A percentile compares a stretch with the other conserved stretches of the same genome.
phyloP scores from a whole-genome alignment of 2,113 vertebrate species.

The Zosterops hypoxanthus region DNA sequence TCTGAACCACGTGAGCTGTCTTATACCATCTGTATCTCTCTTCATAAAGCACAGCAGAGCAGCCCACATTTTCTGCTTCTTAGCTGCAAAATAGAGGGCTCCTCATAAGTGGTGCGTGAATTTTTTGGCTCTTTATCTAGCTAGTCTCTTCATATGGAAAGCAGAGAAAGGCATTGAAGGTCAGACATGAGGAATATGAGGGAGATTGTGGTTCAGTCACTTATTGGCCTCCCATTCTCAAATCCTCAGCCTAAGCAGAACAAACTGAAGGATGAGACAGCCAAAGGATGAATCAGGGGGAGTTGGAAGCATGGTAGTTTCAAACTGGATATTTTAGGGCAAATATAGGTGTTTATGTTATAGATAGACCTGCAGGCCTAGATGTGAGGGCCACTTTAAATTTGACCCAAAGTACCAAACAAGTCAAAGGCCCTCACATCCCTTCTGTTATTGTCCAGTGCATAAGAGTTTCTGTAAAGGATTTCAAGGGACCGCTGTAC shows the following conservation, averaged over 20 bases:
- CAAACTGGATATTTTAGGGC: not conserved
- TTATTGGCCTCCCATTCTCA: not conserved
- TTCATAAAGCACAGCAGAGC: not conserved
- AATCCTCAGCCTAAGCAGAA: not conserved
- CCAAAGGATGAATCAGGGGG: not conserved
- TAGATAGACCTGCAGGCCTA: not conserved
- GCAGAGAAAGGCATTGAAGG: not conserved
- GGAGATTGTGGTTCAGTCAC: not conserved
- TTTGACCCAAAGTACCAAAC: not conserved
- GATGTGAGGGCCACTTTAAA: not conserved
- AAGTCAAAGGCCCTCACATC: too few relatives aligned
- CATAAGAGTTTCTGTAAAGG: not conserved
- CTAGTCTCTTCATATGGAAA: not conserved
- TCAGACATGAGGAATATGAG: not conserved
- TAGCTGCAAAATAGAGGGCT: not conserved
- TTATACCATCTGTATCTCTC: conserved; percentile 30
- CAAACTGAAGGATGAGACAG: not conserved
- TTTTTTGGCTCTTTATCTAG: not conserved
- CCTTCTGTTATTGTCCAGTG: not conserved
- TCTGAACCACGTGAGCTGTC: conserved; percentile 39
- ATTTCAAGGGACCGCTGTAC: not conserved
- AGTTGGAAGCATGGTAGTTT: not conserved
- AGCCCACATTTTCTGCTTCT: not conserved
- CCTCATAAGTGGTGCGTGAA: not conserved
- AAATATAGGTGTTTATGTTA: not conserved